Base-by-base conservation (phyloP, 2,113 vertebrate species). In the Calonectris borealis region DNA sequence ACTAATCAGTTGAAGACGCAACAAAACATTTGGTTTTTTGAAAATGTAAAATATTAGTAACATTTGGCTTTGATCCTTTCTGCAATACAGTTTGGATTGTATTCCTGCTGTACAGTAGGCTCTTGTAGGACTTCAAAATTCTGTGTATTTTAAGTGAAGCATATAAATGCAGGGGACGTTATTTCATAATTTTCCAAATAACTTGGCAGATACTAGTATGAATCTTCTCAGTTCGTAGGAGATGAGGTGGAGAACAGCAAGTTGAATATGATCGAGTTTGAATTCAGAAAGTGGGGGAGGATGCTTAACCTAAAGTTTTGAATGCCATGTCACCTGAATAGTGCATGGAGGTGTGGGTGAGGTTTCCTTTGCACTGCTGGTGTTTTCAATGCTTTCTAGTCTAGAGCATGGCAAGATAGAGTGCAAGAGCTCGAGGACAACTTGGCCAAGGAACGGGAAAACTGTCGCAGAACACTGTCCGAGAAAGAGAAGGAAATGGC, bases 401-500 rank as follows among this genome's bases (percentile, higher is more conserved):
- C 98, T 48, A 98, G 98, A 81, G 97, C 92, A 3, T 99, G 98
- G 98, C 98, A 99, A 90, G 98, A 99, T 66, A 98, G 97, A 68
- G 98, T 98, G 49, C 91, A 90, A 51, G 99, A 99, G 64, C 96
- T 99, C 95, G 99, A 99, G 88, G 97, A 96, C 6, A 93, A 88
- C 27, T 93, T 99, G 95, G 83, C 92, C 66, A 98, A 98, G 87
- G 99, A 99, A 91, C 98, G 96, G 83, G 98, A 99, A 82, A 92
- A 83, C 18, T 97, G 87, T 38, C 98, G 97, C 25, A 98, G 96
- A 88, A 84, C 97, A 13, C 97, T 99, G 69, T 72, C 95, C 0
- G 98, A 99, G 31, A 99, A 98, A 83, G 99, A 99, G 91, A 97
- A 97, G 1, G 98, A 99, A 94, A 94, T 99, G 79, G 93, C 97